Evolutionary conservation across 2,888 invertebrate species (phyloP).

Genomic region (Thera obeliscata): DNA sequence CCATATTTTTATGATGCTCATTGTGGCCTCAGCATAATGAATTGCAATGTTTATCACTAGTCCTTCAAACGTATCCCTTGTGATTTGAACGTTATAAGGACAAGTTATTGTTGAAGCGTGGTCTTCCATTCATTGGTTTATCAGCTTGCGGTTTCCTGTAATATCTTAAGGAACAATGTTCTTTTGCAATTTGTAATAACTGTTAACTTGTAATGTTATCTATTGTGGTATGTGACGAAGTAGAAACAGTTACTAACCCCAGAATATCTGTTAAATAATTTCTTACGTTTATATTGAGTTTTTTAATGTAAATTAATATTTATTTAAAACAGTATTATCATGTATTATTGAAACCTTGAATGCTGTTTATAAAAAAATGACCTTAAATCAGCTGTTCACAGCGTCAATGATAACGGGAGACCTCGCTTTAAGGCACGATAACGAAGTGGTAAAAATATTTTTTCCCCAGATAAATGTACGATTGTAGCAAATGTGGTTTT

Average conservation of each 20-base stretch:
- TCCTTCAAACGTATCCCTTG: slow-evolving; percentile 29
- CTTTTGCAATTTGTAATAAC: slow-evolving; percentile 9
- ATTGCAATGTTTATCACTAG: slow-evolving; percentile 28
- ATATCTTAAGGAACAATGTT: slow-evolving; percentile 18
- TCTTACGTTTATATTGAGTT: not conserved
- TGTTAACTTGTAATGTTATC: slow-evolving; percentile 4
- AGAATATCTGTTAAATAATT: slow-evolving; percentile 2
- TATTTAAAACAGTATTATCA: not conserved
- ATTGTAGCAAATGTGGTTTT: slow-evolving; percentile 76
- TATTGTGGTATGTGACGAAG: slow-evolving; percentile 6
- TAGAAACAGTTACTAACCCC: slow-evolving; percentile 9
- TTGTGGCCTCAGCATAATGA: slow-evolving; percentile 31
- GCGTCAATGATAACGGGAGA: slow-evolving; percentile 44
- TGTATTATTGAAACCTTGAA: slow-evolving; percentile 6
- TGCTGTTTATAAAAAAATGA: slow-evolving; percentile 27
- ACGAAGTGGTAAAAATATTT: slow-evolving; percentile 33
- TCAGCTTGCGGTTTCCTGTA: slow-evolving; percentile 24
- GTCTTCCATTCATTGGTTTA: slow-evolving; percentile 32
- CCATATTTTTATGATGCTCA: slow-evolving; percentile 52
- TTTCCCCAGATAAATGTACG: slow-evolving; percentile 62
- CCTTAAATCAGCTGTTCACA: slow-evolving; percentile 46
- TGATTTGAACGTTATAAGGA: slow-evolving; percentile 24
- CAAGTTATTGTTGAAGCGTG: slow-evolving; percentile 29
- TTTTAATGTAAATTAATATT: not conserved
- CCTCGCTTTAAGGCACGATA: slow-evolving; percentile 45